These are phyloP conservation scores for Chaetogeoica ovagalla DNA, from an alignment of 2,888 invertebrate species.

Conservation along the genomic window DNA sequence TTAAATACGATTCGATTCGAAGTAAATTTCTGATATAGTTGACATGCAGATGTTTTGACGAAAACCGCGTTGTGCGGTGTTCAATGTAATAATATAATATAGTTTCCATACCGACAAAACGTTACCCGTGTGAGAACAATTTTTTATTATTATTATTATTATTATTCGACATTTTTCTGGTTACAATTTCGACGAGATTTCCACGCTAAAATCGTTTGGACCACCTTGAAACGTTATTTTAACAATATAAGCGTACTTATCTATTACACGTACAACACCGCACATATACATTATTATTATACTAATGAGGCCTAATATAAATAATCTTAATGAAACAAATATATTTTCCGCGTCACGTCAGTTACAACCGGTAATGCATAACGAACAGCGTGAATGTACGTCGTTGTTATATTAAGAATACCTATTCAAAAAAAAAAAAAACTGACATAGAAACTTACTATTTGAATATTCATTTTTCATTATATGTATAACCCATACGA, in stretches of 20 bases:
- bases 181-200: no score
- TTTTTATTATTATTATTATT: no score
- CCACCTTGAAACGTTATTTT: slow-evolving; percentile 26
- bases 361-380: slow-evolving; percentile 42
- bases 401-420: slow-evolving; percentile 40
- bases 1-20: no score
- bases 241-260: slow-evolving; percentile 10
- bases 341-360: slow-evolving; percentile 49
- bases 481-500: neutral
- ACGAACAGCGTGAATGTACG: slow-evolving; percentile 34
- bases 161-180: no score
- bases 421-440: slow-evolving; percentile 42
- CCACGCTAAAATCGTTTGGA: neutral
- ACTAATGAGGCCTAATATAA: slow-evolving; percentile 51
- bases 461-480: slow-evolving; percentile 51
- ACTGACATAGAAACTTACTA: slow-evolving; percentile 24
- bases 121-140: no score
- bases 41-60: no score
- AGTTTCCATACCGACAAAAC: no score
- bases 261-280: slow-evolving; percentile 5
- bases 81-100: no score
- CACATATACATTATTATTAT: slow-evolving; percentile 25
- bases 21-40: no score
- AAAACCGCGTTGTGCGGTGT: no score
- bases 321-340: slow-evolving; percentile 50